These are phyloP conservation scores for Scelioninae gen. 1 DNA, from an alignment of 2,888 invertebrate species.

Conservation along the genomic window DNA sequence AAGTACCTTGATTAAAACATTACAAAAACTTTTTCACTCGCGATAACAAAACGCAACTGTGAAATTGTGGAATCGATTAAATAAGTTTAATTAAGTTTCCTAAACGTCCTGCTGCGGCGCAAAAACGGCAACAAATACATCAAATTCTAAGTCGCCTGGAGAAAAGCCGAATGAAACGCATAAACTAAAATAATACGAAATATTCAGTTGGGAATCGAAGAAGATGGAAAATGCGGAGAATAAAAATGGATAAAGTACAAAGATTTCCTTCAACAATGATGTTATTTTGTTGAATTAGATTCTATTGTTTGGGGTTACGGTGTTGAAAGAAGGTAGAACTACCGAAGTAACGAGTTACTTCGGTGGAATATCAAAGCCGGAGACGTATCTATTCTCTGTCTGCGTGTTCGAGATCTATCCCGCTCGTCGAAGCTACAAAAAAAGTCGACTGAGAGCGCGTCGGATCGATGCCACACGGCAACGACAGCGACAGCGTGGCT, in stretches of 20 bases:
- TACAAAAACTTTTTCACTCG: slow-evolving; percentile 1
- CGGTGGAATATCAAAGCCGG: slow-evolving; percentile 64
- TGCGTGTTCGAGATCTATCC: slow-evolving; percentile 60
- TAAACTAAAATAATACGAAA: slow-evolving; percentile 52
- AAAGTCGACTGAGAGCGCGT: slow-evolving; percentile 75
- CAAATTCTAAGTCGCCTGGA: slow-evolving; percentile 26
- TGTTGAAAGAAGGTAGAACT: slow-evolving; percentile 53
- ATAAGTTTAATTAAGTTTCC: slow-evolving; percentile 35
- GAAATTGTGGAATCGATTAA: slow-evolving; percentile 21
- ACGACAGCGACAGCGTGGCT: slow-evolving; percentile 82
- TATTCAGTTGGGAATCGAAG: slow-evolving; percentile 6
- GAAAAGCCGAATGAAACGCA: slow-evolving; percentile 29
- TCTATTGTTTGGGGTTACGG: slow-evolving; percentile 67
- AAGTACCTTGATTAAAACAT: neutral
- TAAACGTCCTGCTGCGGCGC: slow-evolving; percentile 4
- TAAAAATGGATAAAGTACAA: slow-evolving; percentile 48
- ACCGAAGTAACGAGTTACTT: slow-evolving; percentile 66
- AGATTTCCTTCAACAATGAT: slow-evolving; percentile 53
- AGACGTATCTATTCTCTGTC: slow-evolving; percentile 60
- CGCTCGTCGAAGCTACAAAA: slow-evolving; percentile 74
- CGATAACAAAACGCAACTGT: neutral
- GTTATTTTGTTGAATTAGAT: slow-evolving; percentile 70
- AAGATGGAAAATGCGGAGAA: slow-evolving; percentile 40
- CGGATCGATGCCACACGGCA: slow-evolving; percentile 78
- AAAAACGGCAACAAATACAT: slow-evolving; percentile 15